Conservation (phyloP, 2,797 vertebrate species). For the Mormyrops attenuatus region DNA sequence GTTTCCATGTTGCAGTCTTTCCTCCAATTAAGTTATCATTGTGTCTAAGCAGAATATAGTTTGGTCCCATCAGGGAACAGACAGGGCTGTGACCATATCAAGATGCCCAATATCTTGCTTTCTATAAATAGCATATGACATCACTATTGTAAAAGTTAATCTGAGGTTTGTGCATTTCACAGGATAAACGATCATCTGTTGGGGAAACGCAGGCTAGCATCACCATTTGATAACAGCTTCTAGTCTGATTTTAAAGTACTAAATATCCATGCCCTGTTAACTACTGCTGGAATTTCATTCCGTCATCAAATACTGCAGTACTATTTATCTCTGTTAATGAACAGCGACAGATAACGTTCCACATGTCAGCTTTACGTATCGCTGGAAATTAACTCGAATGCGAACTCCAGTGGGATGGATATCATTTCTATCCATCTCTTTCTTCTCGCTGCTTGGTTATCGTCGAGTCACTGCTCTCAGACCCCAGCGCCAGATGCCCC, state of each 20-base stretch:
- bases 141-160: neutral
- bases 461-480: neutral
- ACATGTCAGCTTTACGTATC: neutral
- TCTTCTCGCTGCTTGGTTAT: neutral
- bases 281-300: neutral
- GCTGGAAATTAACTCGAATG: neutral
- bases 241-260: neutral
- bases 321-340: neutral
- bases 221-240: neutral
- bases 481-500: conserved; percentile 1
- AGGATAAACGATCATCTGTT: neutral
- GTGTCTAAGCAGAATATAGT: neutral
- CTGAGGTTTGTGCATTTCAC: neutral
- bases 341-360: neutral
- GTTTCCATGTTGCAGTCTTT: neutral
- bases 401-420: neutral
- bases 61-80: neutral
- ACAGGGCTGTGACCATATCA: neutral
- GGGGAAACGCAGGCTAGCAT: neutral
- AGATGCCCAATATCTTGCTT: neutral
- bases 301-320: neutral
- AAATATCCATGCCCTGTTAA: neutral
- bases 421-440: neutral
- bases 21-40: neutral
- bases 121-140: neutral